Base-by-base conservation (phyloP, 2,113 vertebrate species). In the Ptychochromis oligacanthus region DNA sequence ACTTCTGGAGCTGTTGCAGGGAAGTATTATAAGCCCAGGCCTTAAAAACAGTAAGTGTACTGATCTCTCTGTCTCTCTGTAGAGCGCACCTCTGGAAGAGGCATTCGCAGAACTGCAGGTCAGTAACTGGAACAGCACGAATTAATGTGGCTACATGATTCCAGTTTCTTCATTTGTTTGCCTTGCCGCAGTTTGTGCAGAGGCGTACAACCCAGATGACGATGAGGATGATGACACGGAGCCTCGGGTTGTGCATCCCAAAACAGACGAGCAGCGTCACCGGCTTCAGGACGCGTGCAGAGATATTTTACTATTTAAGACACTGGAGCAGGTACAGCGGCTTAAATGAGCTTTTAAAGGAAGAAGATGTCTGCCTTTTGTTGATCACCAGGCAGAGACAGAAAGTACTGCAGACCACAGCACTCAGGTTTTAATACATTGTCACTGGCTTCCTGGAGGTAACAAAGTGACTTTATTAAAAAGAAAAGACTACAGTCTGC, bases 241-340 rank as follows among this genome's bases (percentile, higher is more conserved):
- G 82, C 95, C 96, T 81, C 96, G 95, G 93, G 96, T 99, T 24
- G 95, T 99, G 88, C 92, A 98, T 92, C 97, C 97, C 58, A 99
- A 99, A 96, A 97, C 97, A 57, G 97, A 99, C 72, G 96, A 96
- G 83, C 98, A 99, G 88, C 96, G 97, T 64, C 94, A 92, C 88
- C 94, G 98, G 84, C 96, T 99, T 65, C 98, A 98, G 95, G 98
- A 99, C 4, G 96, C 97, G 7, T 99, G 98, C 93, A 97, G 95
- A 93, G 97, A 99, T 88, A 99, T 98, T 79, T 93, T 99, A 34
- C 94, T 99, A 75, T 99, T 99, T 91, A 99, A 98, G 96, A 98
- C 97, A 72, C 95, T 99, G 74, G 97, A 99, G 86, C 96, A 97
- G 97, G 98, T 99, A 83, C 14, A n/a, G 14, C 36, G 18, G 18